These are phyloP conservation scores for Orthonevra nobilis DNA, from an alignment of 2,888 invertebrate genomes.

Conservation along the genomic window DNA sequence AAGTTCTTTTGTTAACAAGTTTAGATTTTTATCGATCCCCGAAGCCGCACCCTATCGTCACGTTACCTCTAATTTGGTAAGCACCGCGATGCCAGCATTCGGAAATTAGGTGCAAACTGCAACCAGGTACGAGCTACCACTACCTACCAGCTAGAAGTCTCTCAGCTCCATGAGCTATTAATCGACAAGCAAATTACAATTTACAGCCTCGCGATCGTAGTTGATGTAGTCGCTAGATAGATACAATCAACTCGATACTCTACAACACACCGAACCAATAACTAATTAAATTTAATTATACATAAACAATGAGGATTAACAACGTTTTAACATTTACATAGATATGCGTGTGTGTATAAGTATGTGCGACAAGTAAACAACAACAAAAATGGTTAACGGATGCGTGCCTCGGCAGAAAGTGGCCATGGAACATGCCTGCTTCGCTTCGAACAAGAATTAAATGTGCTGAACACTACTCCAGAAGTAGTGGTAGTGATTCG, in stretches of 20 bases:
- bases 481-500: background rate
- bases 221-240: conserved; percentile 20
- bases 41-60: conserved; percentile 58
- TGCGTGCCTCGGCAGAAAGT: conserved; percentile 45
- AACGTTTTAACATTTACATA: background rate
- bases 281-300: conserved; percentile 68
- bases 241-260: conserved; percentile 33
- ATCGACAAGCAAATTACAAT: conserved; percentile 67
- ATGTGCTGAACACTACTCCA: conserved; percentile 27
- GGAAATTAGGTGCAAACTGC: conserved; percentile 61
- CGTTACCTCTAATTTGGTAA: conserved; percentile 56
- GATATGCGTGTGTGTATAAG: background rate
- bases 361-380: conserved; percentile 17
- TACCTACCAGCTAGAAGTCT: conserved; percentile 1
- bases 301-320: conserved; percentile 62
- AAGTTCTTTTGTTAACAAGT: conserved; percentile 65
- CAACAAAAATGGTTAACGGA: conserved; percentile 9
- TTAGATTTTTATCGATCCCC: conserved; percentile 38
- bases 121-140: conserved; percentile 11
- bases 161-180: conserved; percentile 59
- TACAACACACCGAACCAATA: conserved; percentile 33
- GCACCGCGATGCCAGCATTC: conserved; percentile 9
- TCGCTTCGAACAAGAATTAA: conserved; percentile 35
- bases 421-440: background rate
- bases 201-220: conserved; percentile 49